These are phyloP conservation scores for Melanerpes aurifrons DNA, from an alignment of 2,113 vertebrate species.

Conservation along the genomic window DNA sequence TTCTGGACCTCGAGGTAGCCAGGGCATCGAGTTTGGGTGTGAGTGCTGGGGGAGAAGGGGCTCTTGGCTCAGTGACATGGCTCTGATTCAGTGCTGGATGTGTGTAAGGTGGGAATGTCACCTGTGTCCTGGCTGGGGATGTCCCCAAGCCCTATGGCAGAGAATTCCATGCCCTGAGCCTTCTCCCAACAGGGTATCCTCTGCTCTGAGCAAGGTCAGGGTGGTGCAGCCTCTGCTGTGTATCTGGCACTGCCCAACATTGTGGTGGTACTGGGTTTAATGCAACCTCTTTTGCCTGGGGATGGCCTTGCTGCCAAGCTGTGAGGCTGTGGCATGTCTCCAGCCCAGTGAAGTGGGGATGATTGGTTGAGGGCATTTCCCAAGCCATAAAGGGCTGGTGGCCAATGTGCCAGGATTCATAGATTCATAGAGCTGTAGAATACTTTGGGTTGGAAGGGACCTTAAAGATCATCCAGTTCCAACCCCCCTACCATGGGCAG, in stretches of 20 bases:
- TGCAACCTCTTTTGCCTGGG: neutral
- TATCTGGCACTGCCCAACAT: fast-evolving
- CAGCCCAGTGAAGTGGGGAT: fast-evolving
- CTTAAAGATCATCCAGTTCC: no score
- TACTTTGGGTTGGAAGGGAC: no score
- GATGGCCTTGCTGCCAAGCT: neutral
- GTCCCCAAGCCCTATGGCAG: neutral
- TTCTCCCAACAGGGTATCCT: fast-evolving
- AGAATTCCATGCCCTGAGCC: fast-evolving
- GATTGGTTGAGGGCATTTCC: fast-evolving
- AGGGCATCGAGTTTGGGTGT: fast-evolving
- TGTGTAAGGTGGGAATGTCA: neutral
- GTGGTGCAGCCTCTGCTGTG: fast-evolving
- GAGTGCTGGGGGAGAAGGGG: neutral
- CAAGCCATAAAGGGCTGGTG: fast-evolving
- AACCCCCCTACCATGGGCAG: no score
- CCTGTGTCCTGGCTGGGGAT: fast-evolving
- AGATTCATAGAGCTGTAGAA: no score
- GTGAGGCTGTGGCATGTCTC: neutral
- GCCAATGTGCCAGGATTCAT: fast-evolving
- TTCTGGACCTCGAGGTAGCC: neutral
- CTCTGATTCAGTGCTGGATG: neutral
- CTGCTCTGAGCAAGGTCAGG: neutral
- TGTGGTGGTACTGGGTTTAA: fast-evolving
- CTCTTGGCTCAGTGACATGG: fast-evolving